A percentile compares a stretch with the other conserved stretches of the same genome.
Conservation (phyloP, 2,888 invertebrate genomes). For the Aleiodes testaceus region DNA sequence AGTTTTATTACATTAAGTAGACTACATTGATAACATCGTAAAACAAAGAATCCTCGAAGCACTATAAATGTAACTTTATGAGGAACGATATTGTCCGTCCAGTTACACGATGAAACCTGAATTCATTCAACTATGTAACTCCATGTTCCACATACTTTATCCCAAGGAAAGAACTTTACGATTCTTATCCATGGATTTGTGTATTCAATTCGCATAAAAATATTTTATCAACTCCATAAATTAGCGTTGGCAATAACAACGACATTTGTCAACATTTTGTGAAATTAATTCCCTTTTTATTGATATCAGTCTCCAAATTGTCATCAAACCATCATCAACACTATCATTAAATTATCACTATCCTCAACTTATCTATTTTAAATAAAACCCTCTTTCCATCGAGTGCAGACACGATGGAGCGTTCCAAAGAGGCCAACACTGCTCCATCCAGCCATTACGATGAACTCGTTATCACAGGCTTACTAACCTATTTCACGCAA, state of each 20-base stretch:
- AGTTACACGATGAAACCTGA: neutral
- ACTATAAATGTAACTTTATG: slow-evolving; percentile 59
- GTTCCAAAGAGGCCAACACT: neutral
- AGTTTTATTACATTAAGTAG: neutral
- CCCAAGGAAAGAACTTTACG: slow-evolving; percentile 1
- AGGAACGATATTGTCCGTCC: slow-evolving; percentile 39
- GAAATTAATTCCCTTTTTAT: too few relatives aligned
- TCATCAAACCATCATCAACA: slow-evolving; percentile 4
- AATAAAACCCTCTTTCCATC: neutral
- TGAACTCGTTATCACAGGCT: slow-evolving; percentile 50
- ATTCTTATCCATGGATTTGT: neutral
- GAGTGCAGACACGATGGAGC: slow-evolving; percentile 12
- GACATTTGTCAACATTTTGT: neutral
- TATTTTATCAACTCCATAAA: neutral
- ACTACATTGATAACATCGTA: neutral
- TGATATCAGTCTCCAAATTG: too few relatives aligned
- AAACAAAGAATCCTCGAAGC: slow-evolving; percentile 45
- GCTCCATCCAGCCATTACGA: slow-evolving; percentile 36
- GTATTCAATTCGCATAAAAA: too few relatives aligned
- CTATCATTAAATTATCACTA: slow-evolving; percentile 25
- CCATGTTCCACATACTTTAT: slow-evolving; percentile 2
- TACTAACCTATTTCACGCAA: slow-evolving; percentile 53
- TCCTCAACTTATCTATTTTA: slow-evolving; percentile 12
- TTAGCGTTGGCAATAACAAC: neutral
- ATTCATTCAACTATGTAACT: slow-evolving; percentile 1